Evolutionary conservation across 53 echinoderm and acorn worm species (phyloP), one percentile per base, ranked within the genome.

Genomic region (Echinometra lucunter): DNA sequence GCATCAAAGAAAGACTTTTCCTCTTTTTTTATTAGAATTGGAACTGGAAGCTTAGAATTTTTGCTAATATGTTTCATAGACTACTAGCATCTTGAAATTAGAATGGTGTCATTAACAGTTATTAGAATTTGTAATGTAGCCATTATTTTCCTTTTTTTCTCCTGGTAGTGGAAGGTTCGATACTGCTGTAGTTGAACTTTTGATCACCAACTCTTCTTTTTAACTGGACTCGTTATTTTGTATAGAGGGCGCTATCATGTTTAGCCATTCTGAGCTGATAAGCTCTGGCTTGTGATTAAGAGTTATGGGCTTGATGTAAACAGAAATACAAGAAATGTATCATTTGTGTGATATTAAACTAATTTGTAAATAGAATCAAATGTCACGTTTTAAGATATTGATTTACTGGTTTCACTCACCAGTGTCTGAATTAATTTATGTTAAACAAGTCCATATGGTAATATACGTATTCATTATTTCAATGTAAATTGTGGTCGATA

Each of bases 381-480:
- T 75, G 21, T 42, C 38, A 42, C 42, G 23, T 78, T 78, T 21
- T 21, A 42, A 78, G 42, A 42, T 19, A 21, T 18, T 19, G 17
- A 42, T 1, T 2, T 21, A 42, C 42, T 78, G 78, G 78, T 78
- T 18, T 38, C 19, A 78, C 42, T 78, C 38, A 18, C 23, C 78
- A 78, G 42, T 78, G 19, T 78, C 38, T 21, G 34, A 6, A 78
- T 34, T 75, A 75, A 42, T 78, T 78, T 78, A 78, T 42, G 78
- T 78, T 78, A 40, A 75, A 69, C 69, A 69, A 32, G 28, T 69
- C 11, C 8, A 75, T 42, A 78, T 78, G 38, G 38, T 53, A 12
- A 56, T 16, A 88, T 56, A 78, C 42, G 88, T 88, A 88, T 88
- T 88, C 88, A 88, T 88, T 47, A 78, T 78, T 88, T 88, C 55